Conservation (phyloP, 1,140 invertebrate genomes). For the Drosophila miranda region DNA sequence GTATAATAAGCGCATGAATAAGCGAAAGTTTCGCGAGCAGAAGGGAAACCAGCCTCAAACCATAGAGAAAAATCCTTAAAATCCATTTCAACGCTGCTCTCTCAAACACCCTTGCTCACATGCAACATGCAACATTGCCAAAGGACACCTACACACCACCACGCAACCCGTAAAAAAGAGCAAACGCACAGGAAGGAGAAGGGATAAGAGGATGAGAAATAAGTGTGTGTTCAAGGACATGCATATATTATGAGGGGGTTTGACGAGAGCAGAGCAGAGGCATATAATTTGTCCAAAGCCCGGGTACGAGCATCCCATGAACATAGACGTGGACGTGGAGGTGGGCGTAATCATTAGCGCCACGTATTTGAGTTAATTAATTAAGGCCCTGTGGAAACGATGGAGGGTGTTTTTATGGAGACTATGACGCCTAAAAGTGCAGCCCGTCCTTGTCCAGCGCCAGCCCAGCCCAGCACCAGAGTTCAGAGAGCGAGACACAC, state of each 20-base stretch:
- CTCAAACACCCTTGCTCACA: too few species aligned
- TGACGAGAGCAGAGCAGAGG: conserved; percentile 37
- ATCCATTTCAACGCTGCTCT: too few species aligned
- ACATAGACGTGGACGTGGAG: background rate
- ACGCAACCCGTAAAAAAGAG: conserved; percentile 25
- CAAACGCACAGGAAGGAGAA: conserved; percentile 20
- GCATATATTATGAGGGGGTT: conserved; percentile 32
- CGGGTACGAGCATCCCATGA: background rate
- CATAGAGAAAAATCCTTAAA: background rate
- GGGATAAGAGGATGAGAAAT: background rate
- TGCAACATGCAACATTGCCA: conserved; percentile 21
- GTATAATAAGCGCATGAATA: conserved; percentile 8
- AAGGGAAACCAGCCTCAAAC: background rate
- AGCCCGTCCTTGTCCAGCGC: conserved; percentile 56
- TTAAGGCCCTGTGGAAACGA: conserved; percentile 8
- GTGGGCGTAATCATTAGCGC: conserved; percentile 14
- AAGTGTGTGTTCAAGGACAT: conserved; percentile 58
- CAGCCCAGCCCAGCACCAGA: conserved; percentile 26
- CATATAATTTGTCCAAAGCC: conserved; percentile 44
- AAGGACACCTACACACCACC: conserved; percentile 15
- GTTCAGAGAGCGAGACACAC: conserved; percentile 12
- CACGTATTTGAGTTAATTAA: conserved; percentile 62
- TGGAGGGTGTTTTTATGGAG: conserved; percentile 7
- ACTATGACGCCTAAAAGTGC: conserved; percentile 25
- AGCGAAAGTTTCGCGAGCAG: conserved; percentile 19